Base-by-base conservation (phyloP, 1,140 invertebrate species). In the Aphelenchoides fujianensis region DNA sequence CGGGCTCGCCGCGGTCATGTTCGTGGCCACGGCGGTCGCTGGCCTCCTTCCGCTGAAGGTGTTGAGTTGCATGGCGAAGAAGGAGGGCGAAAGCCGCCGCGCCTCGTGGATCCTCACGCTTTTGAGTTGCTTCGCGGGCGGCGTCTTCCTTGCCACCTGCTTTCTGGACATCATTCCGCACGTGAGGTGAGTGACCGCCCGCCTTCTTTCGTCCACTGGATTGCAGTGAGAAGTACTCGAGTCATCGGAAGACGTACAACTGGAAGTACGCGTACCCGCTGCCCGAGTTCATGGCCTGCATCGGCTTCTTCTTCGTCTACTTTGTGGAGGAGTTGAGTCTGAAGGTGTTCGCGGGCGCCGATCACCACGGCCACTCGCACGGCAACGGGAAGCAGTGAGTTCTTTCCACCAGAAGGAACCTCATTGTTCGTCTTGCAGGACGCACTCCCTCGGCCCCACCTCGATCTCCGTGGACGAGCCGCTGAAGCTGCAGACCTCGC, bases 111-210 rank as follows among this genome's bases (percentile, higher is more conserved):
- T 82, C 36, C 71, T 88, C 31, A 85, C 84, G 69, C 79, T 89
- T 12, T 81, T 94, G 5, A 87, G 92, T 0, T 92, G 91, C 79
- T 92, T 92, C 76, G 92, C 92, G 27, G 92, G 90, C 1, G 92
- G 92, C 0, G 91, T 94, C 3, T 87, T 94, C 32, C 83, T 94
- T 19, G 91, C 90, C 0, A 94, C 92, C 0, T 90, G 91, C 23
- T 84, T 92, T 35, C 86, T 92, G 3, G 92, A 94, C 84, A 91
- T 94, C 86, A 85, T 94, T 52, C 92, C 92, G 19, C 92, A 94
- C 86, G 89, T 91, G 0, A 88, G 89, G 68, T 91, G 91, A 62
- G 79, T 73, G 35, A 19, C 52, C 23, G 59, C 3, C 32, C 12
- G 36, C 2, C 30, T 61, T 36, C 27, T 52, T 9, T 19, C n/a